Evolutionary conservation across 1,140 invertebrate genomes (phyloP), one percentile per base, ranked within the genome.

Genomic region (Protaetia brevitarsis): DNA sequence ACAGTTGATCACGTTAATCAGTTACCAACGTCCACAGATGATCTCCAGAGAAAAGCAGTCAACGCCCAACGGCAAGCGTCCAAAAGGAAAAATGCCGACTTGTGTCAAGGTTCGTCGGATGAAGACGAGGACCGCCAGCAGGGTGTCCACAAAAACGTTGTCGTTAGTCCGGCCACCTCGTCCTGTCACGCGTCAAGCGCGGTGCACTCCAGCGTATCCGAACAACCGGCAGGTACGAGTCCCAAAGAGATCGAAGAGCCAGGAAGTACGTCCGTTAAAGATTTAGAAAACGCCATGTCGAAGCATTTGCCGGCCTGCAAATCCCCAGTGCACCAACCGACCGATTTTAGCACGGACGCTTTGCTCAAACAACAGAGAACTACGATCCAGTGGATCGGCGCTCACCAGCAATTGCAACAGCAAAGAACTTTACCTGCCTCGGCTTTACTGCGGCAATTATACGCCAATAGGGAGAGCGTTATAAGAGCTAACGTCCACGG

Each of bases 201-300:
- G 58, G 63, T 69, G 51, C 81, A 80, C 67, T 79, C 78, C 6
- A 76, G 81, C 34, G 70, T 79, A 29, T 72, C 72, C 13, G 79
- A 76, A 31, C 69, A 74, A 61, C 72, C 71, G 51, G n/a, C n/a
- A n/a, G 71, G 66, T 51, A 82, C 64, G 75, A 82, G 80, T 72
- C 83, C 82, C 0, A 84, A 84, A 68, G 77, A 75, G 68, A 68
- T 70, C 21, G 73, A 77, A 58, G 72, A 76, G 66, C 30, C 68
- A 16, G 69, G 67, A 30, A 70, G 66, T 57, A 86, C 89, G 2
- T 90, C 91, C 0, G 93, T 95, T 0, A 94, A 95, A 77, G 94
- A 97, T 73, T 81, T 97, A 67, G 95, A 98, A 79, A 93, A 96
- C 72, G 94, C 93, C 10, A 98, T 97, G 95, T 96, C 95, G 19